Conservation (phyloP, 2,888 invertebrate species). For the Acanthacorydalis orientalis region DNA sequence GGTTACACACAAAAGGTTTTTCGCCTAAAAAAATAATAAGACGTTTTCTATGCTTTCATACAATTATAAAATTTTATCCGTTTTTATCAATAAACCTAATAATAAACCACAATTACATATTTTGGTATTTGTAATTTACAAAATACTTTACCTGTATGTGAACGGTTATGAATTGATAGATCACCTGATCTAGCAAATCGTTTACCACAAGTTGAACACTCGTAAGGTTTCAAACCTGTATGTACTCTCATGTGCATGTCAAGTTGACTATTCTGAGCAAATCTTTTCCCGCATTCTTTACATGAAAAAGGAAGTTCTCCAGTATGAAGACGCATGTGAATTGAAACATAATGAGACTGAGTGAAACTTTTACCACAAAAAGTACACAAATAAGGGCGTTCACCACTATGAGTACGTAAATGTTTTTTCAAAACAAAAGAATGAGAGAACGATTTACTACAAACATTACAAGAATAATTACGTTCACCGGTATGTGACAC, state of each 20-base stretch:
- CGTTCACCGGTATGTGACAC: conserved; percentile 20
- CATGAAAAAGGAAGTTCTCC: conserved; percentile 19
- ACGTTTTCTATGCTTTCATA: neutral
- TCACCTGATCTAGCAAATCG: conserved; percentile 19
- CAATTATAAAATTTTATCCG: neutral
- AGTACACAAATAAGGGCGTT: conserved; percentile 18
- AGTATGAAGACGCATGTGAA: conserved; percentile 22
- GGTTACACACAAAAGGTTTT: conserved; percentile 17
- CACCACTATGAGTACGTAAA: conserved; percentile 18
- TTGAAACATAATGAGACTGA: conserved; percentile 20
- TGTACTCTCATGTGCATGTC: conserved; percentile 19
- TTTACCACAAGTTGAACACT: conserved; percentile 21
- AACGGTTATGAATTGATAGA: conserved; percentile 17
- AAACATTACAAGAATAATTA: conserved; percentile 17
- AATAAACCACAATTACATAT: neutral
- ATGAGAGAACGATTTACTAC: conserved; percentile 19
- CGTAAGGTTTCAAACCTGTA: conserved; percentile 19
- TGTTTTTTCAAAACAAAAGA: conserved; percentile 20
- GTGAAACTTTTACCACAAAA: conserved; percentile 20
- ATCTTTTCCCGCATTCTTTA: conserved; percentile 17
- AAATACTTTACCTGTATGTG: conserved; percentile 15
- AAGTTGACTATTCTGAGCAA: conserved; percentile 19
- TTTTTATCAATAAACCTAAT: no score
- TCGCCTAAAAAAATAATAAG: conserved; percentile 10
- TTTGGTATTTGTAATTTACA: no score